Evolutionary conservation across 2,888 invertebrate species (phyloP).

Genomic region (Panorpa germanica): DNA sequence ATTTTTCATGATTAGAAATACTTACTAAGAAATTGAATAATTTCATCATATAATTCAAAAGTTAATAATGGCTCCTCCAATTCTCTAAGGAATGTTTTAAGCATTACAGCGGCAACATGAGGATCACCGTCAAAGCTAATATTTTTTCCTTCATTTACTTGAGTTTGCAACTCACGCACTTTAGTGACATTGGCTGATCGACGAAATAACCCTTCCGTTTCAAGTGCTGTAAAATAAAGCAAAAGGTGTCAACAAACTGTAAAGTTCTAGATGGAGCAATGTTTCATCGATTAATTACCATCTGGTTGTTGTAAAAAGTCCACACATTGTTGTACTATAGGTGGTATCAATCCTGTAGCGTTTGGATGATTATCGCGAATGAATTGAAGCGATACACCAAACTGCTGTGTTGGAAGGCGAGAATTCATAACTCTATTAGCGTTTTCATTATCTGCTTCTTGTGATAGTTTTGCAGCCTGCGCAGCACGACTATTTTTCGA

Average conservation of each 20-base stretch:
- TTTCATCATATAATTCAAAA: slow-evolving; percentile 83
- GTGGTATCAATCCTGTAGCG: slow-evolving; percentile 68
- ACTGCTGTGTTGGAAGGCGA: no score
- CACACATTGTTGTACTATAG: slow-evolving; percentile 79
- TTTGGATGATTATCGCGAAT: slow-evolving; percentile 70
- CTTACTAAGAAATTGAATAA: slow-evolving; percentile 76
- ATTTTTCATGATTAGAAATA: slow-evolving; percentile 12
- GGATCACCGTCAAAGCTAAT: slow-evolving; percentile 64
- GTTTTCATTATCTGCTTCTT: no score
- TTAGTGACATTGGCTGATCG: slow-evolving; percentile 73
- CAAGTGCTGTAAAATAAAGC: slow-evolving; percentile 42
- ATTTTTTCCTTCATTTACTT: slow-evolving; percentile 72
- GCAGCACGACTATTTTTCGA: slow-evolving; percentile 31
- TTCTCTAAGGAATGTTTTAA: slow-evolving; percentile 88
- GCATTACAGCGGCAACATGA: slow-evolving; percentile 83
- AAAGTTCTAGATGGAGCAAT: slow-evolving; percentile 4
- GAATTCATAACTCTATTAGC: no score
- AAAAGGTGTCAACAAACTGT: slow-evolving; percentile 6
- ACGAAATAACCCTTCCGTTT: slow-evolving; percentile 92
- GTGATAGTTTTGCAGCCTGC: slow-evolving; percentile 21
- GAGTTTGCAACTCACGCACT: slow-evolving; percentile 67
- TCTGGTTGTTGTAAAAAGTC: slow-evolving; percentile 79
- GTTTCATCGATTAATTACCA: slow-evolving; percentile 38
- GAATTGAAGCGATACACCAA: slow-evolving; percentile 83
- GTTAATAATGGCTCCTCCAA: slow-evolving; percentile 86